A percentile compares a stretch with the other conserved stretches of the same genome.
Evolutionary conservation across 2,888 invertebrate species (phyloP).

Genomic region (Plusia festucae): DNA sequence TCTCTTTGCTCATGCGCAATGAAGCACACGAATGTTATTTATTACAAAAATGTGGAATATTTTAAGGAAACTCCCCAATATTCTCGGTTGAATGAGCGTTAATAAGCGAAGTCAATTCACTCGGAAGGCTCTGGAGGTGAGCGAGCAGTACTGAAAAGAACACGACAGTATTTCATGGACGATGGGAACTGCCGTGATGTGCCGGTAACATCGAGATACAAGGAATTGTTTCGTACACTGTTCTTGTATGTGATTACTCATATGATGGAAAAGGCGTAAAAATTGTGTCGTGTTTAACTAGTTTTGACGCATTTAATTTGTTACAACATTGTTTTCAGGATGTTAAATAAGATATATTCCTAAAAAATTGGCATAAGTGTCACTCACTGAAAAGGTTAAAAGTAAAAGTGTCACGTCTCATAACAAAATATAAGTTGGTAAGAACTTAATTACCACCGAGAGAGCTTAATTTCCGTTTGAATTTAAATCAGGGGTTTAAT

Average conservation of each 20-base stretch:
- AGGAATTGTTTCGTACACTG: neutral
- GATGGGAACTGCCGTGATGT: neutral
- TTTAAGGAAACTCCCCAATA: neutral
- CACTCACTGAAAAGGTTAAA: too few species aligned
- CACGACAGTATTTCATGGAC: neutral
- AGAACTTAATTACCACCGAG: too few species aligned
- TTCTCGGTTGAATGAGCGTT: neutral
- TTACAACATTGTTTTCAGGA: too few species aligned
- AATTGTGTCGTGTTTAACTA: too few species aligned
- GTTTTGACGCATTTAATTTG: too few species aligned
- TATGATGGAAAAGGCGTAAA: too few species aligned
- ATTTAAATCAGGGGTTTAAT: neutral
- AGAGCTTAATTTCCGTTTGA: neutral
- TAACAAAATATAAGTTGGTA: too few species aligned
- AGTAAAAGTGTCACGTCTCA: too few species aligned
- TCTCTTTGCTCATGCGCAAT: slow-evolving; percentile 1
- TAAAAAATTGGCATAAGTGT: too few species aligned
- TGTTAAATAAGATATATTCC: too few species aligned
- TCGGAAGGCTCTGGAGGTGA: neutral
- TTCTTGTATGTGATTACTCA: neutral
- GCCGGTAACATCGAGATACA: neutral
- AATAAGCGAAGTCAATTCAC: slow-evolving; percentile 1
- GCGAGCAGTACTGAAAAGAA: neutral
- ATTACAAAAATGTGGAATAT: neutral
- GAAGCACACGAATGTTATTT: neutral